Evolutionary conservation across 2,113 vertebrate species (phyloP).

Genomic region (Varanus komodoensis): DNA sequence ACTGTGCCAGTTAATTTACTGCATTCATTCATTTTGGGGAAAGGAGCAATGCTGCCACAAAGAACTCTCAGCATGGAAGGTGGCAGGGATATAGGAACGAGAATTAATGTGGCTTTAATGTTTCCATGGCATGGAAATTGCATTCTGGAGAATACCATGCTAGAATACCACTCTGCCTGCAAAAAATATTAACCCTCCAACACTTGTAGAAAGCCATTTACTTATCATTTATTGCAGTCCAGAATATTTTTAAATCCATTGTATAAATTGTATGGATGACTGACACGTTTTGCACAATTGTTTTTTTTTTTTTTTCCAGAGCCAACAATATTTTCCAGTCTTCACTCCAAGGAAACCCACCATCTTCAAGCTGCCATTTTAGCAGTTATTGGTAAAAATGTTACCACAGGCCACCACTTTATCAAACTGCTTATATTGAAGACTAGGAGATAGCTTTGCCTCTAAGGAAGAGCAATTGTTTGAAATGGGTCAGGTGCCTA

Average conservation of each 20-base stretch:
- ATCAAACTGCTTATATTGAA: neutral
- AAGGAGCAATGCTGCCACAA: neutral
- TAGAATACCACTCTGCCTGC: neutral
- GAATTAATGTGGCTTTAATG: neutral
- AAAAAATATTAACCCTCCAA: neutral
- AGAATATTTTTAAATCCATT: neutral
- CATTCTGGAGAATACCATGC: neutral
- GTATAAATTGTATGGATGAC: neutral
- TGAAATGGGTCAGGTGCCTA: neutral
- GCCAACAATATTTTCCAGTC: neutral
- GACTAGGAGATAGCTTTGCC: neutral
- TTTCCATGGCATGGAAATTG: neutral
- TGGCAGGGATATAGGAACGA: neutral
- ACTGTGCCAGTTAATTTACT: slow-evolving; percentile 7
- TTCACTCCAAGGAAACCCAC: neutral
- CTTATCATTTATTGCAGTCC: neutral
- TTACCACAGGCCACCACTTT: neutral
- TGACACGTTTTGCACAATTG: neutral
- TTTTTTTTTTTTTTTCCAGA: neutral
- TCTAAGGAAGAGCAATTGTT: neutral
- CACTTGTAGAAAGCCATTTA: neutral
- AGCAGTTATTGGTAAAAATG: neutral
- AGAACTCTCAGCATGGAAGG: neutral
- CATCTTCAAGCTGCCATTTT: neutral
- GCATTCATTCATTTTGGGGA: slow-evolving; percentile 3